Conservation (phyloP, 2,113 vertebrate species). For the Catagonus wagneri region DNA sequence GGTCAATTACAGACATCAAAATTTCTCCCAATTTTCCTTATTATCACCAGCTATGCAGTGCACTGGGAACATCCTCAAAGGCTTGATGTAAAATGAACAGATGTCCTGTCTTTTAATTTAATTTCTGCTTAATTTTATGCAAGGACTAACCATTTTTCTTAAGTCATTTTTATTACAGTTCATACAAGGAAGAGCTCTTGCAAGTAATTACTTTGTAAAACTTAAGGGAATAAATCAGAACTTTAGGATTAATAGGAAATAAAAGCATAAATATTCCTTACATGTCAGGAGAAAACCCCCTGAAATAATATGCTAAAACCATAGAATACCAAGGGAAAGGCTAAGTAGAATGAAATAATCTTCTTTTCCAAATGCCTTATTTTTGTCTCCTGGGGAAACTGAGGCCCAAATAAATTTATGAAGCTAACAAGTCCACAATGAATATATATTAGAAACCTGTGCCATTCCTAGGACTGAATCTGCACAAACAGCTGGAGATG, state of each 20-base stretch:
- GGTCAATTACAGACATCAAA: slow-evolving; percentile 18
- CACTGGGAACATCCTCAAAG: slow-evolving; percentile 40
- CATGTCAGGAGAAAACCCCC: slow-evolving; percentile 1
- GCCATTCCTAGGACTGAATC: not conserved
- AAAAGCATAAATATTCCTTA: slow-evolving; percentile 65
- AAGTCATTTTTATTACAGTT: slow-evolving; percentile 82
- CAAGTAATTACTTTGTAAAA: slow-evolving; percentile 83
- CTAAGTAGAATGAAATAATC: not conserved
- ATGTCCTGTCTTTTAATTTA: slow-evolving; percentile 80
- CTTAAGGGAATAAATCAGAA: slow-evolving; percentile 77
- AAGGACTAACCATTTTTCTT: slow-evolving; percentile 77
- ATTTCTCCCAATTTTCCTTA: not conserved
- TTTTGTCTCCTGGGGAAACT: slow-evolving; percentile 41
- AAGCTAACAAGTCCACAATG: not conserved
- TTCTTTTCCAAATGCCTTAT: not conserved
- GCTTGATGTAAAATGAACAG: slow-evolving; percentile 72
- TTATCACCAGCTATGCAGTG: not conserved
- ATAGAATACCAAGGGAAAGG: not conserved
- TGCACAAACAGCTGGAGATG: not conserved
- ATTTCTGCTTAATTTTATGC: slow-evolving; percentile 81
- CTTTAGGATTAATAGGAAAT: slow-evolving; percentile 74
- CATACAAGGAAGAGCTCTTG: slow-evolving; percentile 76
- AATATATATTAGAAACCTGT: not conserved
- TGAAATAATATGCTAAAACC: slow-evolving; percentile 70
- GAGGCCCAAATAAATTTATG: not conserved